phyloP scores from a whole-genome alignment of 2,888 invertebrate species.

The Lysandra bellargus region DNA sequence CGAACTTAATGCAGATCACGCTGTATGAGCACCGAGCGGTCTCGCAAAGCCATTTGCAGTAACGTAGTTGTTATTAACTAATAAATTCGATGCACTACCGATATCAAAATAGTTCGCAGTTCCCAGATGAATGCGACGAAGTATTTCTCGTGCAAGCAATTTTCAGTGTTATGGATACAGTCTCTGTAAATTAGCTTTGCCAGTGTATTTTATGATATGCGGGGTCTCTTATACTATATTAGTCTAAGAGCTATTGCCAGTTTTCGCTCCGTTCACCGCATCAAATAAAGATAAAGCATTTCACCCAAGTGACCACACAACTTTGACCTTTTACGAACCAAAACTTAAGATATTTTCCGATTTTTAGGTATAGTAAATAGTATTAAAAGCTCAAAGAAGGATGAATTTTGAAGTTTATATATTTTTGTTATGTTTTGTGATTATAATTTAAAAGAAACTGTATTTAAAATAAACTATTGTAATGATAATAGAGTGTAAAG shows the following conservation, averaged over 20 bases:
- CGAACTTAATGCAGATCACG: neutral
- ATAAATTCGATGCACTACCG: constrained; percentile 25
- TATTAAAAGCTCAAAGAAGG: neutral
- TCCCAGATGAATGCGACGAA: constrained; percentile 20
- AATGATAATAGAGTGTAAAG: neutral
- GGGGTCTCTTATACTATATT: constrained; percentile 20
- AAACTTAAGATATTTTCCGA: neutral
- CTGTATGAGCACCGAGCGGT: neutral
- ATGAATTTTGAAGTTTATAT: neutral
- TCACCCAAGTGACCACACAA: neutral
- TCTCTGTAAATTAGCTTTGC: constrained; percentile 25
- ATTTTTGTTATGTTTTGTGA: neutral
- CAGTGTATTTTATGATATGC: constrained; percentile 25
- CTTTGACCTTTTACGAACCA: neutral
- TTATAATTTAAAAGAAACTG: neutral
- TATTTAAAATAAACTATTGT: neutral
- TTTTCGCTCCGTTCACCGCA: constrained; percentile 14
- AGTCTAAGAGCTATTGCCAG: constrained; percentile 3
- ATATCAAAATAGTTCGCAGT: constrained; percentile 24
- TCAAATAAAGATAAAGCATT: constrained; percentile 20
- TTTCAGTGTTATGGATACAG: constrained; percentile 28
- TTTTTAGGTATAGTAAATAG: neutral
- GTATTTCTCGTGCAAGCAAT: constrained; percentile 24
- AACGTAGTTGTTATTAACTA: constrained; percentile 12
- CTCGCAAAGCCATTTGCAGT: neutral